Evolutionary conservation across 2,113 vertebrate genomes (phyloP).

Genomic region (Promerops cafer): DNA sequence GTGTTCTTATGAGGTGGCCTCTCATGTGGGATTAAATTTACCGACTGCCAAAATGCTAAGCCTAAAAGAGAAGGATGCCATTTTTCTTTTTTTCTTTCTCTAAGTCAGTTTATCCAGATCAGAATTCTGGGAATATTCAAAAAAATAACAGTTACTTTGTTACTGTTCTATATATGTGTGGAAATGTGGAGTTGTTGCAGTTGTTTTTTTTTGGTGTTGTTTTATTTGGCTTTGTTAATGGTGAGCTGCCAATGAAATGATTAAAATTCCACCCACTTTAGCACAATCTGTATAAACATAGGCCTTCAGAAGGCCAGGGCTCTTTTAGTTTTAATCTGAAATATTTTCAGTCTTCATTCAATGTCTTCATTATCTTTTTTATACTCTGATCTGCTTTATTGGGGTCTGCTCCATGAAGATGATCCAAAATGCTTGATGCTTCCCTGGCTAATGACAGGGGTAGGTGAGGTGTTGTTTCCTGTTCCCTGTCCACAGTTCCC

Average conservation of each 20-base stretch:
- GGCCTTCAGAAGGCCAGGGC: neutral
- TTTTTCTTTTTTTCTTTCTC: neutral
- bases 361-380: neutral
- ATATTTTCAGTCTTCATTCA: neutral
- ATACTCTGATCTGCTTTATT: neutral
- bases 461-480: neutral
- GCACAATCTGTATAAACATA: slow-evolving; percentile 4
- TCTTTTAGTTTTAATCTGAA: neutral
- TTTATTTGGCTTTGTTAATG: slow-evolving; percentile 20
- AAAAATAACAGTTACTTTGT: neutral
- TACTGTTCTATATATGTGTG: neutral
- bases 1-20: neutral
- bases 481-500: neutral
- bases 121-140: neutral
- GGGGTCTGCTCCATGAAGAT: neutral
- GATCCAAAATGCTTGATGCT: neutral
- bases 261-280: slow-evolving; percentile 17
- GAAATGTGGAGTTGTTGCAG: neutral
- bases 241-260: slow-evolving; percentile 18
- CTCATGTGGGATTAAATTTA: neutral
- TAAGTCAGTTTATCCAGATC: neutral
- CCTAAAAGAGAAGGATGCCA: neutral
- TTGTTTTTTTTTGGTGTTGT: neutral
- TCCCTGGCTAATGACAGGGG: neutral
- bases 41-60: neutral